A percentile compares a stretch with the other conserved stretches of the same genome.
Evolutionary conservation across 1,140 invertebrate species (phyloP).

Genomic region (Amyelois transitella): DNA sequence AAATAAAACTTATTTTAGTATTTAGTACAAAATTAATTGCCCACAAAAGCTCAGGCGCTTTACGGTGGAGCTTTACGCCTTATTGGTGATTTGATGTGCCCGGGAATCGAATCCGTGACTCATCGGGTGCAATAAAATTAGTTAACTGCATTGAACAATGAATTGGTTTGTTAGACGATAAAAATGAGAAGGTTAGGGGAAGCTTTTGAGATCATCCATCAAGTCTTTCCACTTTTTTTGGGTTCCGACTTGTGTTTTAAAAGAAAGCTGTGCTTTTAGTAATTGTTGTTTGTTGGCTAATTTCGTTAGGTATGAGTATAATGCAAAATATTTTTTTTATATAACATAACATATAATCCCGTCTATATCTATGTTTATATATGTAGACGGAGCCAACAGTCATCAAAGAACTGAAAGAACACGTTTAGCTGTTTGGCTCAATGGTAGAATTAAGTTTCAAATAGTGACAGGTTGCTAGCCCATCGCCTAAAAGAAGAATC

Average conservation of each 20-base stretch:
- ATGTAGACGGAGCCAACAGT: too few relatives aligned
- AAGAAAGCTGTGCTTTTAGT: neutral
- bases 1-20: slow-evolving; percentile 15
- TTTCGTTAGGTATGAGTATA: too few relatives aligned
- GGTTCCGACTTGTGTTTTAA: neutral
- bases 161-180: neutral
- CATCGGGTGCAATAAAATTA: neutral
- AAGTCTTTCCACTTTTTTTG: neutral
- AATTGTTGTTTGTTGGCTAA: neutral
- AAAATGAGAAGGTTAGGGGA: neutral
- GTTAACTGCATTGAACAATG: neutral
- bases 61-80: neutral
- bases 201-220: neutral
- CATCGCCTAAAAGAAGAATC: too few relatives aligned
- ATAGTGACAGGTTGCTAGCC: too few relatives aligned
- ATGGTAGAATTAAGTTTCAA: too few relatives aligned
- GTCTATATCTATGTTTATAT: too few relatives aligned
- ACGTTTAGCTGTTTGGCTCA: too few relatives aligned
- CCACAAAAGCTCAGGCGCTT: neutral
- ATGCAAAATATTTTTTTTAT: too few relatives aligned
- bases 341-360: too few relatives aligned
- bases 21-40: neutral
- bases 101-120: neutral
- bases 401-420: too few relatives aligned
- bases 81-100: neutral